phyloP scores from a whole-genome alignment of 2,888 invertebrate species.

The Toxonevra muliebris region DNA sequence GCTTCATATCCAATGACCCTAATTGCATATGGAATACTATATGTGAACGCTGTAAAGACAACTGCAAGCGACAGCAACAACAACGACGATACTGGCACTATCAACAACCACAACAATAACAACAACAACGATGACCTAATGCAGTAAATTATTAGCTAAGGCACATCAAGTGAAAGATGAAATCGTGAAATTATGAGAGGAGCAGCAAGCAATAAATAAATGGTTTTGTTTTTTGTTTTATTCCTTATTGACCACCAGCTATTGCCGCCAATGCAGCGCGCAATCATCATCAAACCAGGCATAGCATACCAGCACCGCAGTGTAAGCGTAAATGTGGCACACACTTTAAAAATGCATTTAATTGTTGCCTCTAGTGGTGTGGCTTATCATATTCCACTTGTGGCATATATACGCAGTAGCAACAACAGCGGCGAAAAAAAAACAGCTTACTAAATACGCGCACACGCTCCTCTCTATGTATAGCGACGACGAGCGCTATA shows the following conservation, averaged over 20 bases:
- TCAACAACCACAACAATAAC: too few relatives aligned
- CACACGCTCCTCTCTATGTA: neutral
- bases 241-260: neutral
- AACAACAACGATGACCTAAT: neutral
- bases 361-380: neutral
- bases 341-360: neutral
- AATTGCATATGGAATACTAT: too few relatives aligned
- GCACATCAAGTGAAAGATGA: neutral
- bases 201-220: neutral
- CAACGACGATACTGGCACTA: too few relatives aligned
- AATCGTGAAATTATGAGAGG: neutral
- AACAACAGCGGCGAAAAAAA: neutral
- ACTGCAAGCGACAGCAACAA: neutral
- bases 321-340: neutral
- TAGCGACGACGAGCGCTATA: constrained; percentile 21
- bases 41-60: too few relatives aligned
- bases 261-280: too few relatives aligned
- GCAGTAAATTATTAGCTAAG: too few relatives aligned
- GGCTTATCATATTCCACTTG: neutral
- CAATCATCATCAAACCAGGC: too few relatives aligned
- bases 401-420: neutral
- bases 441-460: neutral
- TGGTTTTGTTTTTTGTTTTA: neutral
- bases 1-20: too few relatives aligned
- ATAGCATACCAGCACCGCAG: too few relatives aligned